A percentile compares a stretch with the other conserved stretches of the same genome.
phyloP scores from a whole-genome alignment of 2,797 vertebrate species.

The Gymnodraco acuticeps region DNA sequence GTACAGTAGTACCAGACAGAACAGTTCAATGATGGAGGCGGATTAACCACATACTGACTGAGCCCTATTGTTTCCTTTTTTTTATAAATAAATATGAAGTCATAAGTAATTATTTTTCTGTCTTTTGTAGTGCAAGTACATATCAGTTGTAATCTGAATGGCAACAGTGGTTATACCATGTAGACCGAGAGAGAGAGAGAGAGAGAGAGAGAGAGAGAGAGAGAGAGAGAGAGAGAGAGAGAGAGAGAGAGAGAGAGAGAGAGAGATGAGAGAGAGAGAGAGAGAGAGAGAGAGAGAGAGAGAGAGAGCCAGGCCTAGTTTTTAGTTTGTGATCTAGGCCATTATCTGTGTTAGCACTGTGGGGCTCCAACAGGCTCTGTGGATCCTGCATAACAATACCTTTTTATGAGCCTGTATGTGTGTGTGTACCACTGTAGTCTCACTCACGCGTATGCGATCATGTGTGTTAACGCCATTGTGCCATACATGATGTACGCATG shows the following conservation, averaged over 20 bases:
- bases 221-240: no score
- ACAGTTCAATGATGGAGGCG: constrained; percentile 8
- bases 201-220: constrained; percentile 25
- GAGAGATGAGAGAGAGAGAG: no score
- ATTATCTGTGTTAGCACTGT: constrained; percentile 90
- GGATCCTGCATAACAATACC: constrained; percentile 85
- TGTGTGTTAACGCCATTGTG: constrained; percentile 63
- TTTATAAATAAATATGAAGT: constrained; percentile 48
- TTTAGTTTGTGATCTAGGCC: constrained; percentile 88
- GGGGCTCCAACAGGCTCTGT: constrained; percentile 84
- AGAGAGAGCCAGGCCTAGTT: constrained; percentile 81
- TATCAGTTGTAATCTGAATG: constrained; percentile 3
- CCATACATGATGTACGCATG: constrained; percentile 58
- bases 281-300: no score
- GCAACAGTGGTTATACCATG: constrained; percentile 42
- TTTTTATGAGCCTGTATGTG: constrained; percentile 67
- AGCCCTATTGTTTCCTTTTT: constrained; percentile 29
- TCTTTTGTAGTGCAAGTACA: constrained; percentile 7
- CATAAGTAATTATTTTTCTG: constrained; percentile 39
- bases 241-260: no score
- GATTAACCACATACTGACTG: constrained; percentile 15
- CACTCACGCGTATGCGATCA: constrained; percentile 49
- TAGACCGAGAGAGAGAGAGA: constrained; percentile 23
- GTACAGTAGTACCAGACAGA: constrained; percentile 2
- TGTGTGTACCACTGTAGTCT: constrained; percentile 27